These are phyloP conservation scores for Anarrhichthys ocellatus DNA, from an alignment of 2,113 vertebrate species.

Conservation along the genomic window DNA sequence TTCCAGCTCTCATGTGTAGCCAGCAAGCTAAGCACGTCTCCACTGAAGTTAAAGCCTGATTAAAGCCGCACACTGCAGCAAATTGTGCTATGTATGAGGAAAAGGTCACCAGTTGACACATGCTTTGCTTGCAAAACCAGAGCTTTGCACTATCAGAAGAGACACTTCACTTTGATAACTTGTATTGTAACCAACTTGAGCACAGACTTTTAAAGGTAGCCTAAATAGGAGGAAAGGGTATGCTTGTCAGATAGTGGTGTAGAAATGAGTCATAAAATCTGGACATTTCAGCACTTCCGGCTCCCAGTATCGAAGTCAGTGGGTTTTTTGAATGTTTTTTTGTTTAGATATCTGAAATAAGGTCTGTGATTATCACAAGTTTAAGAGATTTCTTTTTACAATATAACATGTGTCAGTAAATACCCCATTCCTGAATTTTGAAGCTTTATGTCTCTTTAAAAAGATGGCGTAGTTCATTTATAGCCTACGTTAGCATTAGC, in stretches of 20 bases:
- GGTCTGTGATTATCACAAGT: background rate
- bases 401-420: background rate
- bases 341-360: no score
- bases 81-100: slow-evolving; percentile 52
- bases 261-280: background rate
- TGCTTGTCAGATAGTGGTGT: background rate
- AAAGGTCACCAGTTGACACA: slow-evolving; percentile 70
- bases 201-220: slow-evolving; percentile 6
- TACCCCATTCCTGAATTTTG: background rate
- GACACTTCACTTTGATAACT: slow-evolving; percentile 47
- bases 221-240: background rate
- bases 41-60: slow-evolving; percentile 52
- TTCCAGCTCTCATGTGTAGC: slow-evolving; percentile 53
- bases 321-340: background rate
- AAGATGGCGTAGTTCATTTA: background rate
- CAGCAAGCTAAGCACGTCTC: slow-evolving; percentile 52
- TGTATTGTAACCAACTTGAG: slow-evolving; percentile 28
- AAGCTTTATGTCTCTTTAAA: background rate
- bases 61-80: slow-evolving; percentile 64
- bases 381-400: background rate
- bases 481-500: background rate
- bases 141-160: slow-evolving; percentile 41
- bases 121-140: slow-evolving; percentile 65
- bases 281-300: background rate
- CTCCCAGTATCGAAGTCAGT: background rate